These are phyloP conservation scores for Psittacula echo DNA, from an alignment of 2,797 vertebrate species.

Conservation along the genomic window DNA sequence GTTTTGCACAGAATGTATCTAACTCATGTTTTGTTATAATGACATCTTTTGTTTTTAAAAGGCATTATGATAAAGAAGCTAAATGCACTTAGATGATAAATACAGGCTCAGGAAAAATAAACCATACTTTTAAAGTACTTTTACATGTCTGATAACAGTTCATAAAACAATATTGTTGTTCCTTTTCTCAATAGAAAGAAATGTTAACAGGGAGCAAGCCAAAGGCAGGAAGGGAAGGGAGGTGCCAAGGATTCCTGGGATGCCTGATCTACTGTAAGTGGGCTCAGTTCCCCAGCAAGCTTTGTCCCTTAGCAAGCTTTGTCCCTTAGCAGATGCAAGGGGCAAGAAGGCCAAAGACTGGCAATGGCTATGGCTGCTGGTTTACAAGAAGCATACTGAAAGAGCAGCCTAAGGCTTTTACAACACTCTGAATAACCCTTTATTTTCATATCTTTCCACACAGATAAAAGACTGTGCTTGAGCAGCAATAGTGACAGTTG, in stretches of 20 bases:
- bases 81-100: background rate
- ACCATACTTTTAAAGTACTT: slow-evolving; percentile 23
- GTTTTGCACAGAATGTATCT: background rate
- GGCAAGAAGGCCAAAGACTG: background rate
- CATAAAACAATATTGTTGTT: slow-evolving; percentile 54
- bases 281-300: background rate
- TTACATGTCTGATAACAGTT: slow-evolving; percentile 32
- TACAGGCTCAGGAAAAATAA: background rate
- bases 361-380: background rate
- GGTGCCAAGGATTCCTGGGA: background rate
- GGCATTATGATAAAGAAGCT: background rate
- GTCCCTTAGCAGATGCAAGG: background rate
- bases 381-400: background rate
- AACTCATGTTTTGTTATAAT: background rate
- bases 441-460: background rate
- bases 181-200: slow-evolving; percentile 39
- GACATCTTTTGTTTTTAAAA: background rate
- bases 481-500: slow-evolving; percentile 45
- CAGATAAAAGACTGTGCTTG: background rate
- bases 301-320: background rate
- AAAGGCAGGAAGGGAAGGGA: slow-evolving; percentile 41
- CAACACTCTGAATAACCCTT: background rate
- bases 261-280: background rate
- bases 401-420: background rate
- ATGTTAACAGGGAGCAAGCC: slow-evolving; percentile 17